Evolutionary conservation across 2,797 vertebrate genomes (phyloP).

Genomic region (Enteromius viviparus): DNA sequence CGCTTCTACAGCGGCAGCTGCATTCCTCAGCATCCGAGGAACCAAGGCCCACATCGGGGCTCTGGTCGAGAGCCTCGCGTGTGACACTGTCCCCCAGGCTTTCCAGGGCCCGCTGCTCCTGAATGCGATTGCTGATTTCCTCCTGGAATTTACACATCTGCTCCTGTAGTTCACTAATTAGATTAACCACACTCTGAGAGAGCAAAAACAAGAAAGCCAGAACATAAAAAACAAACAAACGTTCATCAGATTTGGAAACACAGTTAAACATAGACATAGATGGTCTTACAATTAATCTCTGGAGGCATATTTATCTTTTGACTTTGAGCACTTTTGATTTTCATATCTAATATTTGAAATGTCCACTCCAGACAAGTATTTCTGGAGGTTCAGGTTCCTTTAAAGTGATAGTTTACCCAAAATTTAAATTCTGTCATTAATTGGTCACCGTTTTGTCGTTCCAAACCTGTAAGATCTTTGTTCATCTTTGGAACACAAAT

Average conservation of each 20-base stretch:
- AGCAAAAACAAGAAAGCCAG: conserved; percentile 37
- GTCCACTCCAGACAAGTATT: background rate
- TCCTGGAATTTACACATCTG: conserved; percentile 99
- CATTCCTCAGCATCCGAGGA: conserved; percentile 72
- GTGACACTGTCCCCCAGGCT: conserved; percentile 74
- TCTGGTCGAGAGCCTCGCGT: conserved; percentile 60
- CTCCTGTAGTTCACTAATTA: conserved; percentile 98
- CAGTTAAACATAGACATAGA: background rate
- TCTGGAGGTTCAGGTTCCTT: background rate
- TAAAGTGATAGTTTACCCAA: background rate
- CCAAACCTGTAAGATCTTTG: background rate
- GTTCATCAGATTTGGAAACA: conserved; percentile 31
- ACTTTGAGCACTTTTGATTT: background rate
- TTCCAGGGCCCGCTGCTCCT: conserved; percentile 88
- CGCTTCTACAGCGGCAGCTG: conserved; percentile 68
- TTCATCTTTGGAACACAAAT: background rate
- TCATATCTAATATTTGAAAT: background rate
- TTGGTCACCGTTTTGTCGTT: background rate
- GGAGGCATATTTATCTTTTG: background rate
- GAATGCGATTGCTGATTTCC: conserved; percentile 96
- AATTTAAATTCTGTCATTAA: background rate
- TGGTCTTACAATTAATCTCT: background rate
- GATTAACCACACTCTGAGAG: conserved; percentile 93
- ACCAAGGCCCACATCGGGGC: conserved; percentile 68
- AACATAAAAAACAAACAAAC: conserved; percentile 20